phyloP scores from a whole-genome alignment of 2,797 vertebrate species.

The Gymnothorax reevesii region DNA sequence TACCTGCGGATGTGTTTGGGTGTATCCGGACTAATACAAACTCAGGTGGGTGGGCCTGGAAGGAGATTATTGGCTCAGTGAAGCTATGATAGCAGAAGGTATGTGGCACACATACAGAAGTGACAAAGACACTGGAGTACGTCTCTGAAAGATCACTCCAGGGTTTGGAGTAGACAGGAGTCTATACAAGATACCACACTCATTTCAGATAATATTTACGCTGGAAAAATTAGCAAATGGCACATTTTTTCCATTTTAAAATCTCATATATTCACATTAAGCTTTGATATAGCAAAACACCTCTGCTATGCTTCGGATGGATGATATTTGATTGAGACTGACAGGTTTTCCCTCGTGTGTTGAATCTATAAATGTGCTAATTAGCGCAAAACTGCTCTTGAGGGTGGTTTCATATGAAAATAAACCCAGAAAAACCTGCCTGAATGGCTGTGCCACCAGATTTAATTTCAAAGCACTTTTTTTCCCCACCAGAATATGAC shows the following conservation, averaged over 20 bases:
- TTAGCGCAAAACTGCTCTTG: not conserved
- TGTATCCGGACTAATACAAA: not conserved
- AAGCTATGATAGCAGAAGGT: constrained; percentile 4
- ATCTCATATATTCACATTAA: not conserved
- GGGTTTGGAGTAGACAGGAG: not conserved
- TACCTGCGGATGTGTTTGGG: constrained; percentile 11
- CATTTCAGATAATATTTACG: constrained; percentile 1
- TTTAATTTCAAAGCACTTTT: not conserved
- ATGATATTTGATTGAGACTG: not conserved
- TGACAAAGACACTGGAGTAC: not conserved
- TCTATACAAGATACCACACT: constrained; percentile 10
- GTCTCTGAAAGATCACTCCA: not conserved
- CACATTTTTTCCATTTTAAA: not conserved
- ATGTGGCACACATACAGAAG: not conserved
- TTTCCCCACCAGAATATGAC: not conserved
- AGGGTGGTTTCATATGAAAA: constrained; percentile 2
- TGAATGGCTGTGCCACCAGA: not conserved
- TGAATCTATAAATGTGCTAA: constrained; percentile 1
- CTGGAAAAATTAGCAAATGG: not conserved
- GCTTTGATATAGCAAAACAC: not conserved
- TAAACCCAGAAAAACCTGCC: not conserved
- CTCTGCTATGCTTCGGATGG: not conserved
- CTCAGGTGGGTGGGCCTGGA: not conserved
- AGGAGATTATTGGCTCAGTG: constrained; percentile 9
- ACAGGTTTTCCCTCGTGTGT: not conserved